These are phyloP conservation scores for Cairina moschata DNA, from an alignment of 2,113 vertebrate genomes.

Conservation along the genomic window DNA sequence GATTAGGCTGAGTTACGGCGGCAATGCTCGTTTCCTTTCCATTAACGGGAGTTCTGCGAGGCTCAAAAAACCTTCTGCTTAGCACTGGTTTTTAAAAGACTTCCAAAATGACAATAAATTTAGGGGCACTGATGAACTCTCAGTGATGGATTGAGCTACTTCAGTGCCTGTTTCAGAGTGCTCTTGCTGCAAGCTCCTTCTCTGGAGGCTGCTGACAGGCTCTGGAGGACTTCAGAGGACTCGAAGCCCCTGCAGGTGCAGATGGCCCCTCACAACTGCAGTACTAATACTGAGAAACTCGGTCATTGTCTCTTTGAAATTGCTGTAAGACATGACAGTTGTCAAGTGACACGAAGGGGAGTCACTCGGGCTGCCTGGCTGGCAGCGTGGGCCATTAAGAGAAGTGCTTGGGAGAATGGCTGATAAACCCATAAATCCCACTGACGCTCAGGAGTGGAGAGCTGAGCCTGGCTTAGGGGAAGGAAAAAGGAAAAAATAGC, in stretches of 20 bases:
- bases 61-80: background rate
- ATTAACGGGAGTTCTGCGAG: background rate
- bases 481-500: background rate
- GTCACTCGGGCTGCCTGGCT: background rate
- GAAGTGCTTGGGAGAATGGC: no score
- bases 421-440: background rate
- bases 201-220: background rate
- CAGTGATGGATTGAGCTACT: background rate
- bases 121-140: background rate
- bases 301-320: background rate
- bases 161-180: no score
- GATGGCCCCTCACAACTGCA: background rate
- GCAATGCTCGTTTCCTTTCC: background rate
- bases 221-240: background rate
- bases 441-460: background rate
- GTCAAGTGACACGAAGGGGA: background rate
- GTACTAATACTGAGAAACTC: background rate
- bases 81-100: background rate
- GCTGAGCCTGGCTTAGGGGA: background rate
- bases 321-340: background rate
- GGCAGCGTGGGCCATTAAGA: no score
- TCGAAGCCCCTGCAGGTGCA: no score
- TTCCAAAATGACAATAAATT: background rate
- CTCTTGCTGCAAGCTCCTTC: no score
- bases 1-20: background rate